Base-by-base conservation (phyloP, 2,113 vertebrate species). In the Oxyura jamaicensis region DNA sequence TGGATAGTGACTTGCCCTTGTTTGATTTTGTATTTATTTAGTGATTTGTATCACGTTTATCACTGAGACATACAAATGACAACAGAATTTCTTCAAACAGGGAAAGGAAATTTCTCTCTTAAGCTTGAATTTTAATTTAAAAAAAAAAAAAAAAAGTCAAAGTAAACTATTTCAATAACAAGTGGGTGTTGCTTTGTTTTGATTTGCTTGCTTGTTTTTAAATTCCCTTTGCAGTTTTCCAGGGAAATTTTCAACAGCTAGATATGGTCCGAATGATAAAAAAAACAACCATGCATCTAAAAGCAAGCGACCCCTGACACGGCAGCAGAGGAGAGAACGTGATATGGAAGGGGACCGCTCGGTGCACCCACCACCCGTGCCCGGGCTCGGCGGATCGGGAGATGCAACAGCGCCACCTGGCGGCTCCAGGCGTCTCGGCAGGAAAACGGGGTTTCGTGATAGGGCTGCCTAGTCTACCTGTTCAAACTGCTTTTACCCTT, bases 381-480 rank as follows among this genome's bases (percentile, higher is more conserved):
- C 62, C 4, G 9, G 17, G 8, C 21, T 35, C 16, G 12, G 12
- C 11, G 59, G 68, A 35, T 14, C 41, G 35, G 35, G 5, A 88
- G 86, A 31, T 44, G 15, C 88, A 77, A 48, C 44, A 91, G 82
- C 59, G 33, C 84, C 95, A 76, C 46, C 46, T 48, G 20, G 46
- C 46, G 46, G 46, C 46, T 48, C 46, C 46, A 48, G 20, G 20
- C 46, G 8, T 48, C 46, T 22, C 20, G 20, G 20, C 20, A 48
- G 46, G 9, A 7, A 35, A 44, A 3, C 0, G 2, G 7, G 1
- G 11, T 1, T 42, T 12, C 6, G 1, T 1, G 20, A 5, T 1
- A 4, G 5, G 0, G 26, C 44, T 16, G 63, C 50, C 35, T 15
- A 0, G 3, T 12, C 50, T 8, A 0, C 7, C 31, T 0, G 23